Evolutionary conservation across 1,140 invertebrate genomes (phyloP).

Genomic region (Plutomurus gul): DNA sequence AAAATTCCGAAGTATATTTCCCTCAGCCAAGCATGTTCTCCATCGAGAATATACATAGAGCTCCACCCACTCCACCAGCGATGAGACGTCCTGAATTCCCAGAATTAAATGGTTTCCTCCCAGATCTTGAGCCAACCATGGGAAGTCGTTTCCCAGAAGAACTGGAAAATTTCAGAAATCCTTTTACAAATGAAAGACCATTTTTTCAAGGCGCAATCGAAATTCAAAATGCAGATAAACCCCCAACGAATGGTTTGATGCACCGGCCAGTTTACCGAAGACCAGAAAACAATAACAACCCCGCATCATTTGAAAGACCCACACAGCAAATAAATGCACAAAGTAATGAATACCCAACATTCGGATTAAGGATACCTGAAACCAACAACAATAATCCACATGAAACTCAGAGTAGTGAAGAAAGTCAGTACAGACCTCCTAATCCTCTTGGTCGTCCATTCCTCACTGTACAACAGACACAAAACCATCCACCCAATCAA

Average conservation of each 20-base stretch:
- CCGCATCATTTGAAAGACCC: neutral
- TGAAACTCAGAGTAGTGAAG: neutral
- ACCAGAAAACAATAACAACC: neutral
- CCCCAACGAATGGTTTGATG: neutral
- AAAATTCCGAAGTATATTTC: neutral
- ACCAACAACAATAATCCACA: neutral
- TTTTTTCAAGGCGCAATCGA: neutral
- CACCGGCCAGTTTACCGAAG: neutral
- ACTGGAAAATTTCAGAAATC: neutral
- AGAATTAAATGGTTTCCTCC: slow-evolving; percentile 10
- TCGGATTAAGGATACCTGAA: neutral
- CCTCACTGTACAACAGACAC: neutral
- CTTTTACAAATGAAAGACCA: neutral
- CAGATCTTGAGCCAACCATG: neutral
- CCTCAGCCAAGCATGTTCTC: neutral
- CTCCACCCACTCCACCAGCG: slow-evolving; percentile 7
- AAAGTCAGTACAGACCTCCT: neutral
- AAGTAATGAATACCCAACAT: neutral
- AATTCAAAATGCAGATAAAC: neutral
- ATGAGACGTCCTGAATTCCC: slow-evolving; percentile 7
- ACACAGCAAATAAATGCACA: neutral
- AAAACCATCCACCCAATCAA: neutral
- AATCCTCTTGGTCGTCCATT: slow-evolving; percentile 1
- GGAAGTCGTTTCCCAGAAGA: neutral
- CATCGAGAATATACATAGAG: neutral